Percentiles rank a stretch among this genome's conserved stretches.
These are phyloP conservation scores for Petrocephalus zakoni DNA, from an alignment of 2,113 vertebrate genomes.

Conservation along the genomic window DNA sequence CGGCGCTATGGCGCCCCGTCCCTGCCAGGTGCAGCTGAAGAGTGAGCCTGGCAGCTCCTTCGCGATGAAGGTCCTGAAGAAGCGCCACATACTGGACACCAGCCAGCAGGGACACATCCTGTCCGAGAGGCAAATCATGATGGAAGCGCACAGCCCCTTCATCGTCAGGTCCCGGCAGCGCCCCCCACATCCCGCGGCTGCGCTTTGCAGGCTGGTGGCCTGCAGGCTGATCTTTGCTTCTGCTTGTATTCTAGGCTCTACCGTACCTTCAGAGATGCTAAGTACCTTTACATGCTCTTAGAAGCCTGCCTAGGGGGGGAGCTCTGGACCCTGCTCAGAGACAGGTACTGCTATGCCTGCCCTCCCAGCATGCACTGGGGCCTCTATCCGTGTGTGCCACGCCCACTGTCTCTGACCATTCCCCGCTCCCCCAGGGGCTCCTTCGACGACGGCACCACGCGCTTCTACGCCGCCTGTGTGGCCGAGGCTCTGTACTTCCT, in stretches of 20 bases:
- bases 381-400: not conserved
- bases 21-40: constrained; percentile 57
- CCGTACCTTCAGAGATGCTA: constrained; percentile 57
- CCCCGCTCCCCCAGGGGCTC: constrained; percentile 44
- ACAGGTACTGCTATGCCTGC: constrained; percentile 42
- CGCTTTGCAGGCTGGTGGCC: not conserved
- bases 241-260: constrained; percentile 47
- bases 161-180: constrained; percentile 48
- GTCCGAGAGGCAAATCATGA: constrained; percentile 63
- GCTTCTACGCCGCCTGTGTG: constrained; percentile 64
- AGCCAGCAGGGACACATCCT: constrained; percentile 64
- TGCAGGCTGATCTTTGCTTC: not conserved
- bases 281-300: constrained; percentile 65
- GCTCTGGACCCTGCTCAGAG: constrained; percentile 59
- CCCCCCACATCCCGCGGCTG: not conserved
- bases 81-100: constrained; percentile 60
- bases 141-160: constrained; percentile 58
- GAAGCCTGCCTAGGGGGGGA: constrained; percentile 64
- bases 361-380: not conserved
- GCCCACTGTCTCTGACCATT: not conserved
- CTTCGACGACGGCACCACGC: constrained; percentile 53
- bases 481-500: constrained; percentile 62
- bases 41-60: constrained; percentile 46
- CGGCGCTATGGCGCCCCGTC: not conserved
- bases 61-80: constrained; percentile 62